Base-by-base conservation (phyloP, 2,797 vertebrate genomes). In the Heterohyrax brucei region DNA sequence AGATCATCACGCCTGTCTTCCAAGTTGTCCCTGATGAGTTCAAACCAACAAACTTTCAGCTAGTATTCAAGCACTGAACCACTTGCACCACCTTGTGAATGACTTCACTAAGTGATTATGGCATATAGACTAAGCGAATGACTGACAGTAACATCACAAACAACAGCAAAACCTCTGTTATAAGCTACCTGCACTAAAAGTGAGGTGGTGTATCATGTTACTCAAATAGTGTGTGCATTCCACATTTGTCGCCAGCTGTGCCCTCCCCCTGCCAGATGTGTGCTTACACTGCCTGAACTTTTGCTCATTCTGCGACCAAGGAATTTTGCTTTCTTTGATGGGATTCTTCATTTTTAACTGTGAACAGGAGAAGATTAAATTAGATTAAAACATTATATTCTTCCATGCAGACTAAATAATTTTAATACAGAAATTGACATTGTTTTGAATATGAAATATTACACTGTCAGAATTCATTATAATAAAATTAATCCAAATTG, bases 321-420 rank as follows among this genome's bases (percentile, higher is more conserved):
- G 30, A 68, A 84, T 56, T 89, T 87, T 46, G 91, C 22, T 22
- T 33, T 87, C 24, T 87, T 64, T 68, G 46, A 39, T 48, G 50
- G 18, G 56, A 21, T 28, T 88, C 50, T 83, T 91, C 62, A 1
- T 48, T 77, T 86, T 89, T 79, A 70, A 89, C 62, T 83, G 6
- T 83, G 80, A 89, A 66, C 18, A 22, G 46, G 30, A 53, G 22
- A 87, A 33, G 59, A 61, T 33, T 84, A 91, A 92, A 64, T 79
- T 88, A 53, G 10, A 73, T 30, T 26, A 62, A 88, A 28, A 83
- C 81, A 56, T 24, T 56, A 0, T 76, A 87, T 62, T 30, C 9
- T 7, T 46, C 61, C 48, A 7, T 8, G 62, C 81, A 26, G 24
- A 61, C 39, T 66, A 46, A 77, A 14, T 24, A 30, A 24, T 87